A percentile compares a stretch with the other conserved stretches of the same genome.
Conservation (phyloP, 2,797 vertebrate genomes). For the Cryptoprocta ferox region DNA sequence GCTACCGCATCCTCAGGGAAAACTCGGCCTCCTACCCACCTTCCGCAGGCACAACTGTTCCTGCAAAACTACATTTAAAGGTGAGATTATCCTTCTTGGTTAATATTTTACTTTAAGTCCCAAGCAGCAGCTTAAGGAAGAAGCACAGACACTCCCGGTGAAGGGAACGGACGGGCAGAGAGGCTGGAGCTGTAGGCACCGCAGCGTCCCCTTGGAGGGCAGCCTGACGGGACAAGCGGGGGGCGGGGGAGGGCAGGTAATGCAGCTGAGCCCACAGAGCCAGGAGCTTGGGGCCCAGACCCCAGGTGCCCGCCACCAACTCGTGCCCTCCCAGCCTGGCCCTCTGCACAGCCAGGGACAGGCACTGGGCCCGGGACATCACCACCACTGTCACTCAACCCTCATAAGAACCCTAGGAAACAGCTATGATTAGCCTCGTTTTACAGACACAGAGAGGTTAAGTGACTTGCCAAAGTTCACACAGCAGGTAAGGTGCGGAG, state of each 20-base stretch:
- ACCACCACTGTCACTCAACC: not conserved
- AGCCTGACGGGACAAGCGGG: not conserved
- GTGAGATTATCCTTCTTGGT: not conserved
- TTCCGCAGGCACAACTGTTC: not conserved
- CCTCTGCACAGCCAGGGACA: not conserved
- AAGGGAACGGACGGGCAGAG: fast-evolving
- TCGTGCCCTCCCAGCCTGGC: not conserved
- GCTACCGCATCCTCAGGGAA: not conserved
- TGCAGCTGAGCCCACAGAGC: not conserved
- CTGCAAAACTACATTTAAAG: not conserved
- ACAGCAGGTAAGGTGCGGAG: not conserved
- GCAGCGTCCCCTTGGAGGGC: not conserved
- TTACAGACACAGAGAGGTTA: not conserved
- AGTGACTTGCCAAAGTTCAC: no score
- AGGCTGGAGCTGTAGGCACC: not conserved
- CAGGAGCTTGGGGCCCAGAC: not conserved
- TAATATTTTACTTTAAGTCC: not conserved
- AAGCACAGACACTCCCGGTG: not conserved
- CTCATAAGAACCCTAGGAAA: not conserved
- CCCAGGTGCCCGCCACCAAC: not conserved
- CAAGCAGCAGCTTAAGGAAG: not conserved
- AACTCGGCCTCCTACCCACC: not conserved
- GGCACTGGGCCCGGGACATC: not conserved
- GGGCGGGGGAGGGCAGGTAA: not conserved
- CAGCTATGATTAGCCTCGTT: fast-evolving